Base-by-base conservation (phyloP, 2,888 invertebrate genomes). In the Phragmatobia fuliginosa region DNA sequence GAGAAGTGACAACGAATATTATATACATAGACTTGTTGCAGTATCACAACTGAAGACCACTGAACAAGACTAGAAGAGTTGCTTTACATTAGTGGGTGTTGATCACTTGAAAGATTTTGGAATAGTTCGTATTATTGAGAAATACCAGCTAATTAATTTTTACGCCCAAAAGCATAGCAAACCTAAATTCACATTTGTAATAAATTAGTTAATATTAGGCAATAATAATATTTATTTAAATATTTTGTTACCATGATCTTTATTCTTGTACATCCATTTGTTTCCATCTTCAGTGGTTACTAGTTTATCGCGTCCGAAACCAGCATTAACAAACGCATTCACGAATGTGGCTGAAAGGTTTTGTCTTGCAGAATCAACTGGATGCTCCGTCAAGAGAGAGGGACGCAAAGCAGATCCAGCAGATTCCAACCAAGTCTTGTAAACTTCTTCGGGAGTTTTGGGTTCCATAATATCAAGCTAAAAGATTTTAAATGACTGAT, bases 261-360 rank as follows among this genome's bases (percentile, higher is more conserved):
- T 99, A 92, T 99, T 99, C 88, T 99, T 99, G 91, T 99, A 99
- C 90, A 99, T 96, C 98, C 98, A 99, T 80, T 96, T 97, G 80
- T 96, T 97, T 41, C 97, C 97, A 87, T 97, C 97, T 84, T 99
- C 99, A 65, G 98, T 97, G 38, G 98, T 98, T 45, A 99, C 96
- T 6, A 99, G 96, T 90, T 99, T 99, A 89, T 99, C 99, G 28
- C 97, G 97, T 3, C 99, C 99, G 91, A 99, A 99, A 1, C 98
- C 99, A 21, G 99, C 99, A 88, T 99, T 99, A 0, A 99, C 99
- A 87, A 99, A 99, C 1, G 99, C 99, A 91, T 99, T 99, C 0
- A 99, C 99, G 88, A 99, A 99, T 31, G 99, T 99, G 0, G 99
- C 98, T 0, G 99, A 99, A 32, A 99, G 95, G 92, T 99, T 99